These are phyloP conservation scores for Vanacampus margaritifer DNA, from an alignment of 2,113 vertebrate species.

Conservation along the genomic window DNA sequence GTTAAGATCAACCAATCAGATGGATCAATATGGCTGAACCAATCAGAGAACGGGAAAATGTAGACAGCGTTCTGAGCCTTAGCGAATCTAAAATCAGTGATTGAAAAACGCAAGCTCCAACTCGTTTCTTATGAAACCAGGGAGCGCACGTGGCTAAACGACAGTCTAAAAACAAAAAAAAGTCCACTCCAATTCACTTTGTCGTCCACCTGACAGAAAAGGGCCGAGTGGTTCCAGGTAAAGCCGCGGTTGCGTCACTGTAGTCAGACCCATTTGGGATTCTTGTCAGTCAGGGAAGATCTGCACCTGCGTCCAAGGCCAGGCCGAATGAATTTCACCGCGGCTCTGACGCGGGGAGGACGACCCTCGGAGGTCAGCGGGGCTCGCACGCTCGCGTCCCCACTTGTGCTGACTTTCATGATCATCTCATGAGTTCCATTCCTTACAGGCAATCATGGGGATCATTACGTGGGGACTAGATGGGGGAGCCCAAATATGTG, in stretches of 20 bases:
- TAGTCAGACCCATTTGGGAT: conserved; percentile 44
- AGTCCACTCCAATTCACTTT: conserved; percentile 26
- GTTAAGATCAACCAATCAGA: too few species aligned
- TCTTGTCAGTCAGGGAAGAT: conserved; percentile 26
- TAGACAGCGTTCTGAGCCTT: too few species aligned
- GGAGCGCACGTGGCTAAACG: not conserved
- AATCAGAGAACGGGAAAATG: too few species aligned
- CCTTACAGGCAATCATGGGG: not conserved
- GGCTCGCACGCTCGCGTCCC: not conserved
- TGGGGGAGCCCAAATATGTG: not conserved
- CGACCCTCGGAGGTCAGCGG: not conserved
- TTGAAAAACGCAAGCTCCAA: not conserved
- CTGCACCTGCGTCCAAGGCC: conserved; percentile 37
- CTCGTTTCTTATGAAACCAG: not conserved
- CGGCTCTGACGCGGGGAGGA: conserved; percentile 22
- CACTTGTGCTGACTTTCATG: conserved; percentile 1
- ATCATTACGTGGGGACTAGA: not conserved
- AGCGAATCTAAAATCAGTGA: too few species aligned
- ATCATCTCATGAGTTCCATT: not conserved
- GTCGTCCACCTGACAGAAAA: conserved; percentile 24
- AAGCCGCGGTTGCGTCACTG: conserved; percentile 46
- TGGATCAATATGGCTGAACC: too few species aligned
- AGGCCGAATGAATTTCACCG: conserved; percentile 30
- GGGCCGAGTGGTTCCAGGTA: conserved; percentile 38
- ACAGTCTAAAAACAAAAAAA: conserved; percentile 27